Base-by-base conservation (phyloP, 1,140 invertebrate genomes). In the Acromyrmex charruanus region DNA sequence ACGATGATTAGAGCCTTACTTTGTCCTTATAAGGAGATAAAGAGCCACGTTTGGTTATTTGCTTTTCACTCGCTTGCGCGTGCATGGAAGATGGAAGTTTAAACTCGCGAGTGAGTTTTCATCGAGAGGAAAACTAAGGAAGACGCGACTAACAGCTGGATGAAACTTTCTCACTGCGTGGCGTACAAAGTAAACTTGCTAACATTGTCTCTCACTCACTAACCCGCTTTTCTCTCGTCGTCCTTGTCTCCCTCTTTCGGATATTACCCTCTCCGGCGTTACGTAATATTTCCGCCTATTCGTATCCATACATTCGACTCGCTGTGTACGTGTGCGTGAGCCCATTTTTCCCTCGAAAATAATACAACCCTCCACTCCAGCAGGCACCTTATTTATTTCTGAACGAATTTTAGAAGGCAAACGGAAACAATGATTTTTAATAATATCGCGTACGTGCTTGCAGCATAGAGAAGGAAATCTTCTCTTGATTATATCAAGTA, bases 281-380 rank as follows among this genome's bases (percentile, higher is more conserved):
- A 31, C 79, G 77, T 89, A 90, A 92, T 92, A 92, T 92, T 92
- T 92, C 86, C 89, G 80, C 77, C 77, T 85, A 86, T 89, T 92
- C 87, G 74, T 90, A 85, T 85, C 82, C 81, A 77, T 89, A 74
- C 77, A 86, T 80, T 90, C 65, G 87, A 77, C 12, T 59, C 18
- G 63, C n/a, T 49, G 55, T 44, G 59, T 74, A 55, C 25, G 16
- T 69, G 31, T 63, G 66, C 63, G 86, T 63, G 39, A 87, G 65
- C 74, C 72, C 77, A 92, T 92, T 92, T 90, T 87, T 74, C 53
- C 81, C 88, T 87, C 87, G 71, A 87, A 92, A 91, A 72, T 90
- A 90, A 91, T 90, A 90, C 79, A 49, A 31, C 39, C 21, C 58
- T 69, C 39, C 25, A 35, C 12, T 35, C 61, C 49, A 25, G 71